These are phyloP conservation scores for Drosophila nebulosa DNA, from an alignment of 1,140 invertebrate species.

Conservation along the genomic window DNA sequence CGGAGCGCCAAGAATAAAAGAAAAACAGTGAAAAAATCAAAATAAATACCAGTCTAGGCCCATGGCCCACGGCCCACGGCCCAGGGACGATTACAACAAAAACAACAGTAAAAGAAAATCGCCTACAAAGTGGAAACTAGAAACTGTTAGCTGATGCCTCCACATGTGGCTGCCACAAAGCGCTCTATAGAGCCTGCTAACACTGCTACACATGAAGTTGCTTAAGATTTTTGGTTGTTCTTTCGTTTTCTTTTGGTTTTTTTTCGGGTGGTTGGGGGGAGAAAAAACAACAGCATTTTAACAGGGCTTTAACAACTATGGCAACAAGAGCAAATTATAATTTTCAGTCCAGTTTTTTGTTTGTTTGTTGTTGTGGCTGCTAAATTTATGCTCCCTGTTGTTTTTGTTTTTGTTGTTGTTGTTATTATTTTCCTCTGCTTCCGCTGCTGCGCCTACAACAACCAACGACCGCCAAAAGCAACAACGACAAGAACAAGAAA, in stretches of 20 bases:
- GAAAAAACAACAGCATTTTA: constrained; percentile 3
- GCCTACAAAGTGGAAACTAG: constrained; percentile 14
- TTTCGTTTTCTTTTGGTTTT: neutral
- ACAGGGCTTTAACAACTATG: constrained; percentile 8
- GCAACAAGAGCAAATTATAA: constrained; percentile 46
- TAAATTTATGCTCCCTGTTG: constrained; percentile 69
- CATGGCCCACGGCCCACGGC: neutral
- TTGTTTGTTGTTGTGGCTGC: constrained; percentile 29
- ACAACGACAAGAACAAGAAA: constrained; percentile 45
- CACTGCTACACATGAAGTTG: constrained; percentile 12
- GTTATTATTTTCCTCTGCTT: constrained; percentile 63
- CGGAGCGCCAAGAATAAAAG: constrained; percentile 36
- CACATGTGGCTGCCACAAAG: neutral
- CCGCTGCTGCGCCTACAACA: constrained; percentile 65
- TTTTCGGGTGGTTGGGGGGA: neutral
- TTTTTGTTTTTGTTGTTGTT: constrained; percentile 46
- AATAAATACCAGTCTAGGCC: constrained; percentile 56
- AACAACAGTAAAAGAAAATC: constrained; percentile 18
- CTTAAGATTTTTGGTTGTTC: constrained; percentile 17
- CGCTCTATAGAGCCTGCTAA: neutral
- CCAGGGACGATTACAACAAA: neutral
- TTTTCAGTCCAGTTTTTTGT: constrained; percentile 48
- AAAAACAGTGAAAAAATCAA: constrained; percentile 56
- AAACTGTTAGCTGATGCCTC: constrained; percentile 28
- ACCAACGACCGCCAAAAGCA: constrained; percentile 11